phyloP scores from a whole-genome alignment of 1,140 invertebrate species.

The Oryzaephilus surinamensis region DNA sequence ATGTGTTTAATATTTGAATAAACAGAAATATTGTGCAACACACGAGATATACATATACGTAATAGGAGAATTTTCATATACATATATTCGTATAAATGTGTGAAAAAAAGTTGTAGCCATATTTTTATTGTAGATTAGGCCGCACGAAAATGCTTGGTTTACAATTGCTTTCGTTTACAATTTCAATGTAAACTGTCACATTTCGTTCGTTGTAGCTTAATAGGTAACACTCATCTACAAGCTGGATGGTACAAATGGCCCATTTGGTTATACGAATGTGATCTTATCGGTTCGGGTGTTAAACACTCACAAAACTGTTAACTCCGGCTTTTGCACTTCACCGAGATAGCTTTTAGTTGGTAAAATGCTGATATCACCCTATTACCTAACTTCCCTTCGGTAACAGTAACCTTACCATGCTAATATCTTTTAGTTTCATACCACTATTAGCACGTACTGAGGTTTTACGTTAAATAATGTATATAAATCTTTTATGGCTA shows the following conservation, averaged over 20 bases:
- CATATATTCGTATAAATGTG: too few relatives aligned
- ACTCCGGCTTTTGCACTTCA: constrained; percentile 22
- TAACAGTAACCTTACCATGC: constrained; percentile 13
- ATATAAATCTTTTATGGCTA: too few relatives aligned
- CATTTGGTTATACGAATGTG: constrained; percentile 18
- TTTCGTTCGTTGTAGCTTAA: too few relatives aligned
- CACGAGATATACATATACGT: too few relatives aligned
- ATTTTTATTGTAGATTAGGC: too few relatives aligned
- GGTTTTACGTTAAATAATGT: constrained; percentile 11
- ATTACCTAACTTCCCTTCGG: constrained; percentile 10
- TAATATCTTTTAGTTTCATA: constrained; percentile 13
- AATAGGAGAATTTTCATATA: too few relatives aligned
- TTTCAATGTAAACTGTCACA: too few relatives aligned
- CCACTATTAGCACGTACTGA: constrained; percentile 9
- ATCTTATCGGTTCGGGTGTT: constrained; percentile 21
- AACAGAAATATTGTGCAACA: too few relatives aligned
- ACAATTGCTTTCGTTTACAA: too few relatives aligned
- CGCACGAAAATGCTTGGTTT: too few relatives aligned
- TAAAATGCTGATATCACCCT: constrained; percentile 17
- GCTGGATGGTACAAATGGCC: constrained; percentile 24
- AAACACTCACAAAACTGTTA: constrained; percentile 23
- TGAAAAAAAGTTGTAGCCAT: too few relatives aligned
- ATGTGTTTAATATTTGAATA: too few relatives aligned
- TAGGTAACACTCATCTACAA: constrained; percentile 13
- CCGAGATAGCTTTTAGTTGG: constrained; percentile 20